These are phyloP conservation scores for Scrobipalpa costella DNA, from an alignment of 2,888 invertebrate genomes.

Conservation along the genomic window DNA sequence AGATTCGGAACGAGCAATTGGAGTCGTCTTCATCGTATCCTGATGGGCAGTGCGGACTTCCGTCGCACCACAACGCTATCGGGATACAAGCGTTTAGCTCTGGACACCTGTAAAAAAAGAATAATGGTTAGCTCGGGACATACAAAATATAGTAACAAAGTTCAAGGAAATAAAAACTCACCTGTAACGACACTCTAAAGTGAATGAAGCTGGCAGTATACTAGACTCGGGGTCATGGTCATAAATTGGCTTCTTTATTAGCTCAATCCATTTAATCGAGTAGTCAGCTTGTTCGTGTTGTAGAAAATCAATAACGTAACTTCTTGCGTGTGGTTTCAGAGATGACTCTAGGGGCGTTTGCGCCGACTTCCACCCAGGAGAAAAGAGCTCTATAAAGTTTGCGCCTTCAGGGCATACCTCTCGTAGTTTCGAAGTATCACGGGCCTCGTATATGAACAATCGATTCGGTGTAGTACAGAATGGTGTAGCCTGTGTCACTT, in stretches of 20 bases:
- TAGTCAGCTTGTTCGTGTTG: slow-evolving; percentile 84
- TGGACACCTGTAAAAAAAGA: slow-evolving; percentile 83
- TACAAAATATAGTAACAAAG: not conserved
- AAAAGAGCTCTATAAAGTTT: slow-evolving; percentile 84
- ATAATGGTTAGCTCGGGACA: slow-evolving; percentile 12
- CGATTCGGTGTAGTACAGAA: slow-evolving; percentile 86
- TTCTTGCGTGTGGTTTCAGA: slow-evolving; percentile 82
- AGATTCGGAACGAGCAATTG: slow-evolving; percentile 86
- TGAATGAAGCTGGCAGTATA: slow-evolving; percentile 68
- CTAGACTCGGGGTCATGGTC: slow-evolving; percentile 78
- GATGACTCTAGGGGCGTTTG: slow-evolving; percentile 69
- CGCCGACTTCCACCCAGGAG: slow-evolving; percentile 84
- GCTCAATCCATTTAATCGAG: slow-evolving; percentile 89
- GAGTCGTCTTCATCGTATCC: slow-evolving; percentile 90
- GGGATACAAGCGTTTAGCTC: slow-evolving; percentile 91
- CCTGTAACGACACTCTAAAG: slow-evolving; percentile 86
- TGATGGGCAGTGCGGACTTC: slow-evolving; percentile 88
- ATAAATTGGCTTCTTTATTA: slow-evolving; percentile 83
- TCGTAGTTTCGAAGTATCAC: slow-evolving; percentile 81
- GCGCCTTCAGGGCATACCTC: slow-evolving; percentile 85
- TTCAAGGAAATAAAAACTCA: slow-evolving; percentile 52
- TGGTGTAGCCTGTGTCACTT: slow-evolving; percentile 72
- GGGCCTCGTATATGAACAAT: slow-evolving; percentile 86
- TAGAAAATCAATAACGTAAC: slow-evolving; percentile 88
- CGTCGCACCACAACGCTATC: slow-evolving; percentile 90